phyloP scores from a whole-genome alignment of 23 tunicate species.

The Oikopleura albicans region DNA sequence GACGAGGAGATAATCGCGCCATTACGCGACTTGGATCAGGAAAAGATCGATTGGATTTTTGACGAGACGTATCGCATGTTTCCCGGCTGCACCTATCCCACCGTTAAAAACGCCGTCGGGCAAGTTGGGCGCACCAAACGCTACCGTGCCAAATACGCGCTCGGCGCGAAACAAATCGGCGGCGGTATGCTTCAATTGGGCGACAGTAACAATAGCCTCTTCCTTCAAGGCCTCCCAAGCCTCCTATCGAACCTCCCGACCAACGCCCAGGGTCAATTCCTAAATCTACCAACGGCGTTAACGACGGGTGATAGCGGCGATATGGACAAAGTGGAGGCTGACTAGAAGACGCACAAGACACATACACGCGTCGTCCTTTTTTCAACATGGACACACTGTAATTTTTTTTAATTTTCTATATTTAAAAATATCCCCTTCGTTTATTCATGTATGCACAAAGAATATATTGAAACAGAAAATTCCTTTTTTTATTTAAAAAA shows the following conservation, averaged over 20 bases:
- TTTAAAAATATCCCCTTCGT: too few relatives aligned
- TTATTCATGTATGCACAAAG: too few relatives aligned
- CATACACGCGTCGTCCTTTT: too few relatives aligned
- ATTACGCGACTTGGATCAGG: background rate
- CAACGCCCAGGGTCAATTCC: background rate
- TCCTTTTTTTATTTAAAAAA: too few relatives aligned
- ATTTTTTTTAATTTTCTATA: too few relatives aligned
- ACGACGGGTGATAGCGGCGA: background rate
- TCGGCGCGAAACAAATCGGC: background rate
- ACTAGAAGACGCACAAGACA: too few relatives aligned
- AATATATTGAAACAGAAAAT: too few relatives aligned
- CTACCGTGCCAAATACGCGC: background rate
- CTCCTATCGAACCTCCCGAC: background rate
- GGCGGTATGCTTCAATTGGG: background rate
- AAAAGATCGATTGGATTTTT: slow-evolving; percentile 9
- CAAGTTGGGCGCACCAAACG: slow-evolving; percentile 15
- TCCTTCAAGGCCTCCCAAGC: background rate
- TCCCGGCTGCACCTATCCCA: slow-evolving; percentile 13
- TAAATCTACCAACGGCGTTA: background rate
- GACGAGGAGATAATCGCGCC: slow-evolving; percentile 17
- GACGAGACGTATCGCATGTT: slow-evolving; percentile 14
- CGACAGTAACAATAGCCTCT: background rate
- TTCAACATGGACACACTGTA: too few relatives aligned
- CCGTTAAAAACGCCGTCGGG: slow-evolving; percentile 15
- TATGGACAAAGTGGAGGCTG: too few relatives aligned